Evolutionary conservation across 2,888 invertebrate genomes (phyloP).

Genomic region (Epinotia ramella): DNA sequence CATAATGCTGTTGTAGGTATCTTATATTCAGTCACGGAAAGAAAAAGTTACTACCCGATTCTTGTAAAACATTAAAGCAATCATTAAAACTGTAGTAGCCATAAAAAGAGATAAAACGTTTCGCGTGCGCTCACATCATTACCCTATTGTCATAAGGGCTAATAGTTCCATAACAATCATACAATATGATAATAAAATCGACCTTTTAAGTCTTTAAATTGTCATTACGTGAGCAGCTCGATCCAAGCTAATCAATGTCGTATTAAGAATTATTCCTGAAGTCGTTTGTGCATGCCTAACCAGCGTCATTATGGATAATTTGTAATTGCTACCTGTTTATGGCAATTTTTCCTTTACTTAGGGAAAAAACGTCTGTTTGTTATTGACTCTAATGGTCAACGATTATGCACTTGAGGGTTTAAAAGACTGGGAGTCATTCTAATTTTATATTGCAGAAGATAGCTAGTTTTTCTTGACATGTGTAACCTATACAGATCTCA

Average conservation of each 20-base stretch:
- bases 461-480: not conserved
- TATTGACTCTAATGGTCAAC: conserved; percentile 41
- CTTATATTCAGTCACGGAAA: not conserved
- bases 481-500: not conserved
- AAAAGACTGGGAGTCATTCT: conserved; percentile 19
- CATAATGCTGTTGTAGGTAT: not conserved
- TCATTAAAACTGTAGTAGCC: conserved; percentile 45
- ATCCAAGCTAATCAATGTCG: conserved; percentile 80
- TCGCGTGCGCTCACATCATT: conserved; percentile 79
- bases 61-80: conserved; percentile 35
- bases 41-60: conserved; percentile 21
- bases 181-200: conserved; percentile 84
- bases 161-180: conserved; percentile 83
- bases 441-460: not conserved
- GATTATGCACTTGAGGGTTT: conserved; percentile 40
- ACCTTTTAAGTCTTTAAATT: conserved; percentile 84
- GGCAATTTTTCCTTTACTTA: conserved; percentile 62
- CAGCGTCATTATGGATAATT: conserved; percentile 71
- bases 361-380: conserved; percentile 48
- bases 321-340: conserved; percentile 80
- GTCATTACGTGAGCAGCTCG: conserved; percentile 75
- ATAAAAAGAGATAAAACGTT: conserved; percentile 60
- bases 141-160: conserved; percentile 82
- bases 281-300: conserved; percentile 83
- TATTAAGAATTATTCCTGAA: conserved; percentile 80